Evolutionary conservation across 2,888 invertebrate species (phyloP).

Genomic region (Dichetophora obliterata): DNA sequence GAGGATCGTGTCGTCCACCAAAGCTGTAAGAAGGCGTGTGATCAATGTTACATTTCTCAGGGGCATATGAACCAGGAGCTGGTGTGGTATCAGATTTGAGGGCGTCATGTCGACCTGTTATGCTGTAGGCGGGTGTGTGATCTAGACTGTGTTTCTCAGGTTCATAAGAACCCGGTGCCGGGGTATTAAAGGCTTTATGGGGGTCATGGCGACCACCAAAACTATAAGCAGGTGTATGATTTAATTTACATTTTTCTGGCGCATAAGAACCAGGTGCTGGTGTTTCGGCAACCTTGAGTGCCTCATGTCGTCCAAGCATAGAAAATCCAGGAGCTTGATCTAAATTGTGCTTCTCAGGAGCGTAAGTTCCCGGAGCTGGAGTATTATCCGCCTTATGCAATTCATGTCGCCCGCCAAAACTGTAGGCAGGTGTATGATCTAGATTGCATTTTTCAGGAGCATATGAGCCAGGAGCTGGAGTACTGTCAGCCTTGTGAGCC

Average conservation of each 20-base stretch:
- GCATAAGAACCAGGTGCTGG: slow-evolving; percentile 77
- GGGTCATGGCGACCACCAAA: slow-evolving; percentile 67
- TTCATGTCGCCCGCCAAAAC: slow-evolving; percentile 66
- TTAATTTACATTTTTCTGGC: slow-evolving; percentile 73
- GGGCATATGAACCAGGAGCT: slow-evolving; percentile 75
- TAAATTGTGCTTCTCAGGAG: slow-evolving; percentile 73
- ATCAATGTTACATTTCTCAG: slow-evolving; percentile 72
- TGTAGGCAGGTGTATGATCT: slow-evolving; percentile 72
- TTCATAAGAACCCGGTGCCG: slow-evolving; percentile 75
- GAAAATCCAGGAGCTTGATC: slow-evolving; percentile 70
- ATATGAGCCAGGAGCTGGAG: slow-evolving; percentile 72
- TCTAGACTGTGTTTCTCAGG: slow-evolving; percentile 72
- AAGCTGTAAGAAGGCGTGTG: slow-evolving; percentile 71
- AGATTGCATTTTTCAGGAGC: slow-evolving; percentile 70
- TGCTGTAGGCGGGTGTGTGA: slow-evolving; percentile 72
- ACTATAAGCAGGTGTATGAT: slow-evolving; percentile 69
- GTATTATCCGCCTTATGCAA: slow-evolving; percentile 66
- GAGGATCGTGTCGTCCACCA: slow-evolving; percentile 62
- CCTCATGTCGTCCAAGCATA: slow-evolving; percentile 67
- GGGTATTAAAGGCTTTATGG: slow-evolving; percentile 67
- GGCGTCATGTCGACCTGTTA: slow-evolving; percentile 64
- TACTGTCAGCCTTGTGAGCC: slow-evolving; percentile 66
- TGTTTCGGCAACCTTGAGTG: slow-evolving; percentile 57
- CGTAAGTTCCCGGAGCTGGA: slow-evolving; percentile 77
- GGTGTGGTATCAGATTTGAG: slow-evolving; percentile 70